Evolutionary conservation across 2,888 invertebrate species (phyloP).

Genomic region (Acanthosepion esculentum): DNA sequence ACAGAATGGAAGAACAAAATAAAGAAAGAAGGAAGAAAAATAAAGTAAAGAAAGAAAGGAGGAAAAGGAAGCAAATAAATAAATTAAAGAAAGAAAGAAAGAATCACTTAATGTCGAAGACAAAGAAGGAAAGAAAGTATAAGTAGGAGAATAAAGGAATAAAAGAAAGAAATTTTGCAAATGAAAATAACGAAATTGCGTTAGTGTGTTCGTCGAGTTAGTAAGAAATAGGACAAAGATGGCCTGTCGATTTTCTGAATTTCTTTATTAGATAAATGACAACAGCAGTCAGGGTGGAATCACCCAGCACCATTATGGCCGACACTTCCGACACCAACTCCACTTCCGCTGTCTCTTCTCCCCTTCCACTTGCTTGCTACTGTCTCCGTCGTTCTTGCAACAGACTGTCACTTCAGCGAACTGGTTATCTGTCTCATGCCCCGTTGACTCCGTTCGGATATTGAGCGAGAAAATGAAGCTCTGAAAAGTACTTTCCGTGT

Average conservation of each 20-base stretch:
- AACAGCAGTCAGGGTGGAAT: neutral
- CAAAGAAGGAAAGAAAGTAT: neutral
- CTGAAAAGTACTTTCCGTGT: conserved; percentile 9
- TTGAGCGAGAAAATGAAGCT: conserved; percentile 23
- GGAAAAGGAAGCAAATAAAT: too few relatives aligned
- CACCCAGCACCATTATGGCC: neutral
- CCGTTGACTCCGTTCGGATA: neutral
- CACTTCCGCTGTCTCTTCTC: neutral
- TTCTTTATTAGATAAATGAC: neutral
- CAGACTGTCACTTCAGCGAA: neutral
- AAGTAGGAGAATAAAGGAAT: too few relatives aligned
- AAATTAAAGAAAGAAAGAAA: neutral
- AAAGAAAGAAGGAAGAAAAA: too few relatives aligned
- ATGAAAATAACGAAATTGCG: neutral
- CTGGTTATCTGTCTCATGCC: conserved; percentile 22
- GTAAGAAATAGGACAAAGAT: too few relatives aligned
- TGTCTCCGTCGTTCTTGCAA: neutral
- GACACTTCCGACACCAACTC: neutral
- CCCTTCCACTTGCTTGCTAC: neutral
- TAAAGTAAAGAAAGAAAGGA: neutral
- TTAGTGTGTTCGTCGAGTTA: too few relatives aligned
- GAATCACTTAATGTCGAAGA: neutral
- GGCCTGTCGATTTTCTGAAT: too few relatives aligned
- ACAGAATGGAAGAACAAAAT: too few relatives aligned
- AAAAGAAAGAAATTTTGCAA: neutral